These are phyloP conservation scores for Plectrocnemia conspersa DNA, from an alignment of 1,140 invertebrate genomes.

Conservation along the genomic window DNA sequence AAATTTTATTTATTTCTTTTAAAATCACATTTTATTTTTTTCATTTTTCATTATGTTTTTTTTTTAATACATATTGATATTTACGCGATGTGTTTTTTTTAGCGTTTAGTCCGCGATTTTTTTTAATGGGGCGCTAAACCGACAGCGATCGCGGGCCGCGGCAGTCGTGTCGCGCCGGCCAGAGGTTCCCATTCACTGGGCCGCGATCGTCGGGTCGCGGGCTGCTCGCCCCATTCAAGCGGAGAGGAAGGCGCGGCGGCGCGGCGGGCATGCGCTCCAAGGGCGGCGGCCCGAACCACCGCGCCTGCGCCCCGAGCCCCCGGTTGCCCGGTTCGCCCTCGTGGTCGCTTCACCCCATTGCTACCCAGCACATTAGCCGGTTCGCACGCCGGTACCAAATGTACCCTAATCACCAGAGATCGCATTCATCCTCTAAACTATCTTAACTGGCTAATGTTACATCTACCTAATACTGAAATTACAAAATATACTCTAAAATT, in stretches of 20 bases:
- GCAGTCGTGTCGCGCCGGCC: too few species aligned
- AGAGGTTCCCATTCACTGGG: conserved; percentile 12
- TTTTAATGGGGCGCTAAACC: neutral
- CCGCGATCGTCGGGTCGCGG: neutral
- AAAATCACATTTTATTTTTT: too few species aligned
- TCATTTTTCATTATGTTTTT: too few species aligned
- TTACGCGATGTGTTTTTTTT: too few species aligned
- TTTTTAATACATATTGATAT: too few species aligned
- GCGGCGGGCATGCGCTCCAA: conserved; percentile 4
- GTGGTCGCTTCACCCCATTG: neutral
- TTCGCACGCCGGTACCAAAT: neutral
- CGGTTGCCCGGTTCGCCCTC: neutral
- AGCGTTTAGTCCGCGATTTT: too few species aligned
- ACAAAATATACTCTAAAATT: neutral
- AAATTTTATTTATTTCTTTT: too few species aligned
- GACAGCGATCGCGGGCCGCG: neutral
- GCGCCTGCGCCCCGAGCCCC: conserved; percentile 11
- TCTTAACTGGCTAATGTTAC: neutral
- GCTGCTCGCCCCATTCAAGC: conserved; percentile 10
- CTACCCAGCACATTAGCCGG: neutral
- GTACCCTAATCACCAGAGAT: neutral
- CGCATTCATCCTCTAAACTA: neutral
- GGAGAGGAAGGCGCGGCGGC: neutral
- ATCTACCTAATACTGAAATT: neutral
- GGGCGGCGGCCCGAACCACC: neutral